Conservation (phyloP, 2,797 vertebrate species). For the Sarcophilus harrisii region DNA sequence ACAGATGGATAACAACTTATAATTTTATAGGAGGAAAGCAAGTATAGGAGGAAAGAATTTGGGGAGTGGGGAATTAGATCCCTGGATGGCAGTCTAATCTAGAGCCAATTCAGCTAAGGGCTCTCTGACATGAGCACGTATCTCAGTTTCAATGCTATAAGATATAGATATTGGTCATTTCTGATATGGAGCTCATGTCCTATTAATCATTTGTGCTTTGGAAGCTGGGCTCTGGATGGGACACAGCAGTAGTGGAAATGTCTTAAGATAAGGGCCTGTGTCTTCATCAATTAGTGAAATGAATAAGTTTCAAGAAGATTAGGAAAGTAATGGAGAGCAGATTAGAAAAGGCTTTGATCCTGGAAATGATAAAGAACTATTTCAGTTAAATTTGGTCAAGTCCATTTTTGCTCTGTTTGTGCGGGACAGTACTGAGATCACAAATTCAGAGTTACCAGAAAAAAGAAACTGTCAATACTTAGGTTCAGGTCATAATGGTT, state of each 20-base stretch:
- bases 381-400: background rate
- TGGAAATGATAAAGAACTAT: background rate
- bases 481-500: background rate
- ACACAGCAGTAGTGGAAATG: background rate
- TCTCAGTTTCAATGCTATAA: background rate
- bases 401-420: background rate
- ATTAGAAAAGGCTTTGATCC: background rate
- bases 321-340: background rate
- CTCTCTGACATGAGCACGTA: background rate
- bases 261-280: rapidly evolving
- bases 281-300: background rate
- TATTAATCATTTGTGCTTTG: background rate
- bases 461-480: background rate
- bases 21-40: background rate
- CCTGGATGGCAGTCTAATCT: background rate
- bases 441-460: background rate
- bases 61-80: background rate
- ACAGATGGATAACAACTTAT: background rate
- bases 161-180: background rate
- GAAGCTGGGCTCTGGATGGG: background rate
- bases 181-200: background rate
- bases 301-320: background rate
- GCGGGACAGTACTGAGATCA: background rate
- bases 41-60: background rate
- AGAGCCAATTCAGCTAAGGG: background rate